Conservation (phyloP, 2,888 invertebrate genomes). For the Cryptus viduatorius region DNA sequence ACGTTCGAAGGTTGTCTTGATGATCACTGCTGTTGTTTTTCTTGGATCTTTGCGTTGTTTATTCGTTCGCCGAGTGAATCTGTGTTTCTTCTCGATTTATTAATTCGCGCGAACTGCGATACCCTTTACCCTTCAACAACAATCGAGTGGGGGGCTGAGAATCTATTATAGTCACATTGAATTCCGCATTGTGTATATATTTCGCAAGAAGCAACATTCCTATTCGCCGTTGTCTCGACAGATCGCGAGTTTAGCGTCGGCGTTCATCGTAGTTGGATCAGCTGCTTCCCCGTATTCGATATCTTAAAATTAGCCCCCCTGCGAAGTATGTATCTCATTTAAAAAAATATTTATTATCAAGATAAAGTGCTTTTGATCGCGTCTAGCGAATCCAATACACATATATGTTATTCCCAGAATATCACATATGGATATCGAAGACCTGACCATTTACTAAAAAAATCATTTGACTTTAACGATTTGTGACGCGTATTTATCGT, state of each 20-base stretch:
- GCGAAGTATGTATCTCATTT: slow-evolving; percentile 30
- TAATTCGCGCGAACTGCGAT: slow-evolving; percentile 23
- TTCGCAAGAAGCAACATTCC: slow-evolving; percentile 12
- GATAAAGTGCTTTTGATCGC: neutral
- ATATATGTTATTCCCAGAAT: neutral
- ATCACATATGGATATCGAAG: neutral
- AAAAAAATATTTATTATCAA: neutral
- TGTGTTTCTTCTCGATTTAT: slow-evolving; percentile 8
- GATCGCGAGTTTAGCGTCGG: slow-evolving; percentile 72
- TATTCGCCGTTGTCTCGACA: slow-evolving; percentile 62
- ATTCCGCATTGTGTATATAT: slow-evolving; percentile 57
- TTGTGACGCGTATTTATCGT: no score
- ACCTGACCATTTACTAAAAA: no score
- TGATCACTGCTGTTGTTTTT: neutral
- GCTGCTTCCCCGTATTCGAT: slow-evolving; percentile 1
- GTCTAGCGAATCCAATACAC: neutral
- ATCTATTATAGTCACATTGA: slow-evolving; percentile 79
- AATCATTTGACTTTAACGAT: no score
- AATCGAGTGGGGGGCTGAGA: slow-evolving; percentile 75
- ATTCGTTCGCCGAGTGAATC: slow-evolving; percentile 5
- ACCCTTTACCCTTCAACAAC: slow-evolving; percentile 68
- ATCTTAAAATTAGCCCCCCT: slow-evolving; percentile 21
- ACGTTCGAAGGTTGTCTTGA: neutral
- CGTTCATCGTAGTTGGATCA: slow-evolving; percentile 72
- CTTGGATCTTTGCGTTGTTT: neutral